Conservation (phyloP, 2,888 invertebrate species). For the Lycaena phlaeas region DNA sequence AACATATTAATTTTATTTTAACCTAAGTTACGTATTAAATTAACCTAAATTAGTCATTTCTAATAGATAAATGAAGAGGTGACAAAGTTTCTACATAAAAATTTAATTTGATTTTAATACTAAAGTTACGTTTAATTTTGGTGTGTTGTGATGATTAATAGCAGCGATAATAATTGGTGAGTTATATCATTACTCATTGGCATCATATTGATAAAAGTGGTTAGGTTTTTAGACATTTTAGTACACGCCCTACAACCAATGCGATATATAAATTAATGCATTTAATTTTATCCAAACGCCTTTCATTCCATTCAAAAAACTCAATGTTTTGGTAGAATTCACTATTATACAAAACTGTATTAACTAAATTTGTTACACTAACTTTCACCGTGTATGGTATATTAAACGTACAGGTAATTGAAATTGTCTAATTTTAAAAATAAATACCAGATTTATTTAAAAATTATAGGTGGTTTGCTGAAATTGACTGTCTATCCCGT, state of each 20-base stretch:
- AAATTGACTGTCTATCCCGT: too few species aligned
- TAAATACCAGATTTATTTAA: too few species aligned
- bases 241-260: constrained; percentile 20
- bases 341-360: too few species aligned
- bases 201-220: constrained; percentile 8
- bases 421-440: too few species aligned
- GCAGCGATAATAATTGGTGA: constrained; percentile 20
- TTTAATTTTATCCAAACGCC: too few species aligned
- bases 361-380: too few species aligned
- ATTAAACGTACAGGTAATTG: too few species aligned
- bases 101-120: constrained; percentile 4
- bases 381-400: too few species aligned
- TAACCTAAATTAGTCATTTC: constrained; percentile 54
- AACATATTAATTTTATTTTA: not conserved
- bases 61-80: constrained; percentile 37
- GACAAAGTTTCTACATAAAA: constrained; percentile 38
- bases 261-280: not conserved
- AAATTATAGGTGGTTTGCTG: too few species aligned
- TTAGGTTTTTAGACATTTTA: constrained; percentile 11
- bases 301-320: too few species aligned
- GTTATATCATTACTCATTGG: constrained; percentile 15
- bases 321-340: too few species aligned
- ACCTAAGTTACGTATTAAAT: constrained; percentile 17
- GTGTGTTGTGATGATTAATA: constrained; percentile 17
- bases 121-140: constrained; percentile 19